phyloP scores from a whole-genome alignment of 2,113 vertebrate species.

The Ramphastos sulfuratus region DNA sequence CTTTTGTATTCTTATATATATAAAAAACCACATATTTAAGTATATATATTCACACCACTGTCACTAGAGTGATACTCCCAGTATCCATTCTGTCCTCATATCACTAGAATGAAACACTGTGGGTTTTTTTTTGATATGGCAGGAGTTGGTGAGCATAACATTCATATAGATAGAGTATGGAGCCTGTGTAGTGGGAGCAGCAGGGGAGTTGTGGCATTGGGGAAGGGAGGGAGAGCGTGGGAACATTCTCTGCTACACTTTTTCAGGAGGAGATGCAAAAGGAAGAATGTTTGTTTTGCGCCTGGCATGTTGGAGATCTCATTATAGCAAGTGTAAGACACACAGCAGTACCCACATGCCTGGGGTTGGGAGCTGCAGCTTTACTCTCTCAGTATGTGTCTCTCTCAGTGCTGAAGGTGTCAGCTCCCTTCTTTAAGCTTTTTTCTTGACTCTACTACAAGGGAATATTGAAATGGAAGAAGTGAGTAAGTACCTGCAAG shows the following conservation, averaged over 20 bases:
- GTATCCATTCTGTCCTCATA: not conserved
- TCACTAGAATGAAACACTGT: not conserved
- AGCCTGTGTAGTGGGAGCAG: not conserved
- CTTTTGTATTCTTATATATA: too few relatives aligned
- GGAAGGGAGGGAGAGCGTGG: not conserved
- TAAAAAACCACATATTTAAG: too few relatives aligned
- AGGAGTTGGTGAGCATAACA: not conserved
- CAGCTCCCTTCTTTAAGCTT: not conserved
- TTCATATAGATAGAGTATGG: not conserved
- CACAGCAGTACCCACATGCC: not conserved
- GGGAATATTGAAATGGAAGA: not conserved
- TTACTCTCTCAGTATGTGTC: not conserved
- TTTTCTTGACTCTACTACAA: not conserved
- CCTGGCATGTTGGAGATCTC: not conserved
- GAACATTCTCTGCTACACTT: not conserved
- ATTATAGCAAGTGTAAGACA: not conserved
- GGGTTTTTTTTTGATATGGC: not conserved
- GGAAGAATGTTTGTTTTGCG: not conserved
- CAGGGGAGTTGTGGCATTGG: rapidly evolving
- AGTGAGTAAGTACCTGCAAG: not conserved
- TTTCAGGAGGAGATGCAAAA: not conserved
- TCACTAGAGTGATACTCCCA: too few relatives aligned
- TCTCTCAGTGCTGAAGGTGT: not conserved
- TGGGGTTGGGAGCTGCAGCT: not conserved
- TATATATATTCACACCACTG: too few relatives aligned